phyloP scores from a whole-genome alignment of 1,140 invertebrate genomes.

The Plutomurus gul region DNA sequence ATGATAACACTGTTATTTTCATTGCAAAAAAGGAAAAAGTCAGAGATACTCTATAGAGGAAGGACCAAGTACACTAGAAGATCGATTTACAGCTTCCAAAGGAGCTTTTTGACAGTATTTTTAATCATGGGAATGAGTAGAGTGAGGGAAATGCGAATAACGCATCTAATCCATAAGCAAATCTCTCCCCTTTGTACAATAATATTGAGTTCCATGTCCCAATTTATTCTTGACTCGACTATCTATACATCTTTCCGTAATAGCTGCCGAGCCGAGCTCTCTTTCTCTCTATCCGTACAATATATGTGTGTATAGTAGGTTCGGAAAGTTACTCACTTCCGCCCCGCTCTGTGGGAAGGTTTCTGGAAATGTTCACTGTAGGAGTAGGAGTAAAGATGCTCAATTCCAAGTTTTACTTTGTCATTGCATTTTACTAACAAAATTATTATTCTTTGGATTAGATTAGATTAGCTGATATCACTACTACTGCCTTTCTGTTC shows the following conservation, averaged over 20 bases:
- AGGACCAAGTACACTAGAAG: background rate
- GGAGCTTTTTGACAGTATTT: background rate
- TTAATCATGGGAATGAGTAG: background rate
- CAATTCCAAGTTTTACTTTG: slow-evolving; percentile 1
- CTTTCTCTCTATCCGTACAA: no score
- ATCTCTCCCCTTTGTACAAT: slow-evolving; percentile 16
- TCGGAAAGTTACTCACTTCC: no score
- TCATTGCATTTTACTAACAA: slow-evolving; percentile 7
- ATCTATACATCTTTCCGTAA: background rate
- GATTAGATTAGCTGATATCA: slow-evolving; percentile 17
- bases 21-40: background rate
- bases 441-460: slow-evolving; percentile 25
- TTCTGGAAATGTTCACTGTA: no score
- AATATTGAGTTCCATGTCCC: slow-evolving; percentile 2
- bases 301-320: no score
- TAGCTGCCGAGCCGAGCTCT: no score
- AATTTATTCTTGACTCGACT: background rate
- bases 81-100: slow-evolving; percentile 5
- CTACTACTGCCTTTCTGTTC: background rate
- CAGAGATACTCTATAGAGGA: no score
- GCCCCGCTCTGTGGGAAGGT: background rate
- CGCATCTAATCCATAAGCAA: background rate
- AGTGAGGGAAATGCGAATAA: background rate
- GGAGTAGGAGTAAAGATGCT: no score
- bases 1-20: background rate